These are phyloP conservation scores for Conops quadrifasciatus DNA, from an alignment of 2,888 invertebrate genomes.

Conservation along the genomic window DNA sequence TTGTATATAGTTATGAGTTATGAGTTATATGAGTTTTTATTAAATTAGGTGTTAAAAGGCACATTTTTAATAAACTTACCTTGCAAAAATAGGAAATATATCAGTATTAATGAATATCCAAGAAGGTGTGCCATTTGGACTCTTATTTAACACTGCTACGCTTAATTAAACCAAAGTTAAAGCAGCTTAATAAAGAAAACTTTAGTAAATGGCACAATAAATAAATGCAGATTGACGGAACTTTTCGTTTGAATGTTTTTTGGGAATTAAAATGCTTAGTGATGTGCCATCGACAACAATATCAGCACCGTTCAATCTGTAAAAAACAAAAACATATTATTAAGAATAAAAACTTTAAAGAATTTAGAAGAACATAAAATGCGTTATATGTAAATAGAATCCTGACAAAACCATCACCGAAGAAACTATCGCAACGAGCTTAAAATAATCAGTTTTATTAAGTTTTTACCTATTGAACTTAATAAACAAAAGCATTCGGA, in stretches of 20 bases:
- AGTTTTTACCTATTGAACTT: no score
- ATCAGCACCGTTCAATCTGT: neutral
- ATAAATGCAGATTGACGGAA: neutral
- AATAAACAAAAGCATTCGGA: no score
- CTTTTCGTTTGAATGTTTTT: neutral
- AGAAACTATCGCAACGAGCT: neutral
- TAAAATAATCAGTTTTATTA: no score
- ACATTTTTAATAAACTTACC: conserved; percentile 28
- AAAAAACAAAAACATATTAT: neutral
- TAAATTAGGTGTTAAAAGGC: no score
- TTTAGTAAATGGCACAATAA: no score
- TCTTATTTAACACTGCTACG: no score
- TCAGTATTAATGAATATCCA: conserved; percentile 30
- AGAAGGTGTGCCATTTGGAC: conserved; percentile 35
- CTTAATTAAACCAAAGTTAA: no score
- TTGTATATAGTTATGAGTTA: no score
- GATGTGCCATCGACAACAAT: no score
- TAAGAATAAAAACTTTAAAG: neutral
- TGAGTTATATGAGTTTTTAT: no score
- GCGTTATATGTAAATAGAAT: neutral
- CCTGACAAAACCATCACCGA: no score
- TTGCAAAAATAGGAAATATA: conserved; percentile 35
- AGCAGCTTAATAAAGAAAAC: no score
- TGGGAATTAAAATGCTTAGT: neutral
- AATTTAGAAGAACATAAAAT: neutral